These are phyloP conservation scores for Caradrina kadenii DNA, from an alignment of 2,888 invertebrate species.

Conservation along the genomic window DNA sequence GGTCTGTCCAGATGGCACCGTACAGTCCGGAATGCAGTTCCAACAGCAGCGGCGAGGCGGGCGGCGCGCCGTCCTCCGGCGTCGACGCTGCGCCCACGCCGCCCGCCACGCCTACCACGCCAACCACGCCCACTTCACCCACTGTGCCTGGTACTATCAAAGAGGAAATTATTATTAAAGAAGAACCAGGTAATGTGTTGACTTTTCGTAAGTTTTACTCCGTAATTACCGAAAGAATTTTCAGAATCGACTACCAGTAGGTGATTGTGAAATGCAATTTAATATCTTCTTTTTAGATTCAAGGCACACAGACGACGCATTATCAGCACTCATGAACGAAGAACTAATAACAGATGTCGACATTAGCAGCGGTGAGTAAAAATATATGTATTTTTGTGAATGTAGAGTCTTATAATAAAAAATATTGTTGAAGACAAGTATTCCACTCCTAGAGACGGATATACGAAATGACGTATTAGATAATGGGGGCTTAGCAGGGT, in stretches of 20 bases:
- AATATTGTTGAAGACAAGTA: no score
- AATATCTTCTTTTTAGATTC: slow-evolving; percentile 69
- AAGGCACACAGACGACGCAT: slow-evolving; percentile 82
- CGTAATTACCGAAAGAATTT: no score
- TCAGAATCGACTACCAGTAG: no score
- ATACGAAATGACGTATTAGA: no score
- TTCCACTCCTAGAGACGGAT: no score
- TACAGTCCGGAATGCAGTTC: slow-evolving; percentile 91
- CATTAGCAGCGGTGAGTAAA: slow-evolving; percentile 80
- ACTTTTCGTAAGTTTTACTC: neutral
- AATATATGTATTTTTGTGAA: no score
- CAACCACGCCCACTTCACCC: slow-evolving; percentile 80
- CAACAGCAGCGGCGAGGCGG: slow-evolving; percentile 88
- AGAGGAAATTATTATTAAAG: slow-evolving; percentile 74
- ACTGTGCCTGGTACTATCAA: slow-evolving; percentile 68
- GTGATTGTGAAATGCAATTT: neutral
- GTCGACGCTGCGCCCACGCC: slow-evolving; percentile 71
- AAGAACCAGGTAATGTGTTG: slow-evolving; percentile 70
- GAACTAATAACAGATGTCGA: slow-evolving; percentile 85
- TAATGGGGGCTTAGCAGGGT: no score
- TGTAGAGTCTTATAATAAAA: no score
- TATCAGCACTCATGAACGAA: slow-evolving; percentile 87
- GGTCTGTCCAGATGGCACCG: slow-evolving; percentile 84
- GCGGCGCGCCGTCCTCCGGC: slow-evolving; percentile 63
- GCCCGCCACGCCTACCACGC: slow-evolving; percentile 83